Percentiles rank a stretch among this genome's conserved stretches.
phyloP scores from a whole-genome alignment of 2,113 vertebrate species.

The Heliornis fulica region DNA sequence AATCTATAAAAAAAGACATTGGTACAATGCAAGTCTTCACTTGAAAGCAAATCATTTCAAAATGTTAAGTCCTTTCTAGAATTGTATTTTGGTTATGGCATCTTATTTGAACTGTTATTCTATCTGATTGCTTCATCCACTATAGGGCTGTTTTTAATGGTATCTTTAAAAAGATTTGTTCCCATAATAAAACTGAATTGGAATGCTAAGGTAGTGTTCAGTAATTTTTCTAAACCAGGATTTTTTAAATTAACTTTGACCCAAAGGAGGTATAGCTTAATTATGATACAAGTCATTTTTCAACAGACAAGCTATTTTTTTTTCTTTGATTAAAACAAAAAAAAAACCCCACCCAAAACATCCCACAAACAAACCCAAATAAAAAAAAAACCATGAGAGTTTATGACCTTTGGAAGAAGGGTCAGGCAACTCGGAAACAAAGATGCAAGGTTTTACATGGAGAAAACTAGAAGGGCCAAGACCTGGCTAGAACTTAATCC shows the following conservation, averaged over 20 bases:
- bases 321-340: no score
- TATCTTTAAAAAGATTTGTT: slow-evolving; percentile 33
- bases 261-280: background rate
- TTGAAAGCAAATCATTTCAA: background rate
- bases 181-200: background rate
- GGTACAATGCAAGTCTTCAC: background rate
- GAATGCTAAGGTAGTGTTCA: background rate
- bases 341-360: no score
- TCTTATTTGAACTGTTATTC: background rate
- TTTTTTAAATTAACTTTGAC: slow-evolving; percentile 10
- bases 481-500: no score
- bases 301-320: background rate
- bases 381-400: no score
- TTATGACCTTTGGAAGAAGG: no score
- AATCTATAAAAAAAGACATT: background rate
- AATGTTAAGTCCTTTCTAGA: background rate
- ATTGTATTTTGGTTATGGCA: background rate
- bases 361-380: no score
- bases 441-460: no score
- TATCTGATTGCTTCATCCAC: background rate
- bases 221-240: background rate
- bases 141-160: background rate
- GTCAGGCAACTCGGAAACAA: no score
- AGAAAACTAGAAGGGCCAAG: no score
- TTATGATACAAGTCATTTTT: background rate